Base-by-base conservation (phyloP, 64 coral and sea anemone genomes). In the Catalaphyllia jardinei region DNA sequence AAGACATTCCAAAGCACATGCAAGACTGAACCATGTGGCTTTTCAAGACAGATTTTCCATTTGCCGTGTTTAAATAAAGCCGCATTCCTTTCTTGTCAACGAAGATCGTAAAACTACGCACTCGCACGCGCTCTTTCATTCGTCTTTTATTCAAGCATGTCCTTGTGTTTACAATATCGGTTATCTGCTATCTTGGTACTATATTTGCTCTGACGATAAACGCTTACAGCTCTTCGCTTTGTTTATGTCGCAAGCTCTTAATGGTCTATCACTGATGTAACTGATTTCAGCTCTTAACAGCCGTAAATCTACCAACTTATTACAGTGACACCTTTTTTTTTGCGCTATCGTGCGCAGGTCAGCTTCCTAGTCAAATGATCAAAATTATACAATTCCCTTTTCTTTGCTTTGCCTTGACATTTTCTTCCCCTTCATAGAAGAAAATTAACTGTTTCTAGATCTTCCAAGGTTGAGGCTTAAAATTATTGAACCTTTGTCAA, bases 1-100 rank as follows among this genome's bases (percentile, higher is more conserved):
- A 50, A 85, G 29, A 64, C 81, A 85, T 85, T 85, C 81, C 81
- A 25, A 27, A 64, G 22, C 81, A 16, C 63, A 71, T 85, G 62
- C 38, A 31, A 85, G 52, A 27, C 20, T 50, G 1, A 22, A 33
- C 62, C 7, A 83, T 83, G 18, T 31, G 8, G 19, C 55, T 42
- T 60, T 62, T 35, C 18, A 65, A 67, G 4, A 11, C 11, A 22
- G 15, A 83, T 5, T 10, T n/a, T 71, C 62, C 49, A 46, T 51
- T 25, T 35, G 33, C 33, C 33, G 33, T 27, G n/a, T 18, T 65
- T 52, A 6, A 7, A 38, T 35, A 35, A 35, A 35, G 33, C 33
- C 33, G 39, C 31, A 85, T 85, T 79, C 76, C 74, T 49, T 77
- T 17, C 49, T 77, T 31, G 62, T 22, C 19, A 85, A 42, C 24